phyloP scores from a whole-genome alignment of 2,113 vertebrate genomes.

The Fulica atra region DNA sequence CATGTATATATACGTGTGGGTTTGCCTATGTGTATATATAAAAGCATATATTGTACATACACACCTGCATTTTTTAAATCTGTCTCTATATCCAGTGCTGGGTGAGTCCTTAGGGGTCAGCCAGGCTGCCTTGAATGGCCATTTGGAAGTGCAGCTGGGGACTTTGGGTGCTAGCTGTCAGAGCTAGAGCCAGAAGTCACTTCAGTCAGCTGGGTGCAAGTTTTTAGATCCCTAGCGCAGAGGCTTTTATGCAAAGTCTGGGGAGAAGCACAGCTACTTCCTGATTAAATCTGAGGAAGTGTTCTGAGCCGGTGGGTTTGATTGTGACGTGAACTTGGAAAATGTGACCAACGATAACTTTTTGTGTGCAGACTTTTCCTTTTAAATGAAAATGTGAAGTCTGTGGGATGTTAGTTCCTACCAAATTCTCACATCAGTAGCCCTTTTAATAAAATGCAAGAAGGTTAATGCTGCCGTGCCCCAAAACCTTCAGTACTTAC shows the following conservation, averaged over 20 bases:
- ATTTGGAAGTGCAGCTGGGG: background rate
- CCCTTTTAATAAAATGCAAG: background rate
- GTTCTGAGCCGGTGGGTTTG: background rate
- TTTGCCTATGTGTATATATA: background rate
- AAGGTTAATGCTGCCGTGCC: background rate
- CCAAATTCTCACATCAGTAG: background rate
- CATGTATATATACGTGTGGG: background rate
- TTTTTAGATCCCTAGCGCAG: background rate
- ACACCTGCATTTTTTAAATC: fast-evolving
- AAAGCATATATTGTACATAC: background rate
- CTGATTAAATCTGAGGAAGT: conserved; percentile 50
- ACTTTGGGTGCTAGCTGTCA: background rate
- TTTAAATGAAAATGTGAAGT: background rate
- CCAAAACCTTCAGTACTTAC: background rate
- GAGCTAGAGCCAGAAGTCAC: background rate
- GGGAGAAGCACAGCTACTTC: conserved; percentile 37
- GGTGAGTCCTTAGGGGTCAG: background rate
- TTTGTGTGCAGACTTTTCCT: background rate
- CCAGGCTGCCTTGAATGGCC: background rate
- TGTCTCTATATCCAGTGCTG: background rate
- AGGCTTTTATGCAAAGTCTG: conserved; percentile 9
- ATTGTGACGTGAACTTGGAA: background rate
- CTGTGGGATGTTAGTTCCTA: background rate
- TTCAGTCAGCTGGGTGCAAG: background rate
- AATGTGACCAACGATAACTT: background rate